phyloP scores from a whole-genome alignment of 2,797 vertebrate genomes.

The Anabacerthia variegaticeps region DNA sequence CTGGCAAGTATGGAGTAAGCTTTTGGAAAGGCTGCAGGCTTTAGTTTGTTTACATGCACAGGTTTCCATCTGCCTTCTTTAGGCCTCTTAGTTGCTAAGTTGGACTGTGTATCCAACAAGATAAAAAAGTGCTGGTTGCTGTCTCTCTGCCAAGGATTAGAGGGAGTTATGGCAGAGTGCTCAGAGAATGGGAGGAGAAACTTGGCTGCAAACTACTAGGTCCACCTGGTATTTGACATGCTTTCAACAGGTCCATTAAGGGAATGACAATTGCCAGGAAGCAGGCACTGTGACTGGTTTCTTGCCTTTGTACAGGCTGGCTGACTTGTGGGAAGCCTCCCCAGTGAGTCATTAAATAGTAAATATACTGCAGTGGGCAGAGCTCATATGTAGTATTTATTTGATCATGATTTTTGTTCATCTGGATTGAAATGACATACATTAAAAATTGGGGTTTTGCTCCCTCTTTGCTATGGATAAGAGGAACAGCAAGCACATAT shows the following conservation, averaged over 20 bases:
- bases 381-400: not conserved
- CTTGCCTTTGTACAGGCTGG: not conserved
- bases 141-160: not conserved
- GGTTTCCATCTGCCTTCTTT: not conserved
- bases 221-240: not conserved
- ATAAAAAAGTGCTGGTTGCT: not conserved
- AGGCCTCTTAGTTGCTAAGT: not conserved
- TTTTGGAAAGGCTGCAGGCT: not conserved
- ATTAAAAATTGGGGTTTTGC: not conserved
- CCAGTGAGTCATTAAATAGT: not conserved
- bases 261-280: not conserved
- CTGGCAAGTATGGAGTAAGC: not conserved
- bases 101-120: not conserved
- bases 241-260: not conserved
- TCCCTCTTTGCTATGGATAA: not conserved
- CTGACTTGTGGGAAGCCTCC: not conserved
- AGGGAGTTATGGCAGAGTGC: not conserved
- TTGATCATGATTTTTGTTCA: not conserved
- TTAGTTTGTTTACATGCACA: not conserved
- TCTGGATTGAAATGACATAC: not conserved
- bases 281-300: not conserved
- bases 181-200: not conserved
- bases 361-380: not conserved
- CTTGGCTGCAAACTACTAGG: not conserved
- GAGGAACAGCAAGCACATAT: not conserved